These are phyloP conservation scores for Enteromius radiatus DNA, from an alignment of 2,797 vertebrate species.

Conservation along the genomic window DNA sequence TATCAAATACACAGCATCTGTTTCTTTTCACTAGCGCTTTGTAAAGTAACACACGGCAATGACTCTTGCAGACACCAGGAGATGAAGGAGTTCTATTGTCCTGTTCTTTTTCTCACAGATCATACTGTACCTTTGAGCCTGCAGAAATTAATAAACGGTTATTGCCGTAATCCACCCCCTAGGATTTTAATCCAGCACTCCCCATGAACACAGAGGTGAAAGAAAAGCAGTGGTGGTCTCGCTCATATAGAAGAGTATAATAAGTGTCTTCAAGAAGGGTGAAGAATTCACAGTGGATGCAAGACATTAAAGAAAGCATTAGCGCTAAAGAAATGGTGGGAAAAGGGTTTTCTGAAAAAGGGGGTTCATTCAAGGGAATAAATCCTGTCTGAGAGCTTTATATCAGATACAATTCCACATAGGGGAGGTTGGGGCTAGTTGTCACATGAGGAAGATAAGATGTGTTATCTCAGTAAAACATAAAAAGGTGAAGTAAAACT, in stretches of 20 bases:
- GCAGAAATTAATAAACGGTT: slow-evolving; percentile 59
- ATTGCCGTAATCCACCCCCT: slow-evolving; percentile 64
- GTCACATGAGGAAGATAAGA: neutral
- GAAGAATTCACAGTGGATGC: slow-evolving; percentile 52
- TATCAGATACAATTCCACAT: slow-evolving; percentile 3
- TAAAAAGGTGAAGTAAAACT: neutral
- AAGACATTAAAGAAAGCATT: slow-evolving; percentile 52
- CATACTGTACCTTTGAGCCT: slow-evolving; percentile 56
- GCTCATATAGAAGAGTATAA: slow-evolving; percentile 51
- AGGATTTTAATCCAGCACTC: slow-evolving; percentile 57
- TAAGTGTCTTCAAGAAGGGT: slow-evolving; percentile 50
- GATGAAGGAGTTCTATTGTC: slow-evolving; percentile 46
- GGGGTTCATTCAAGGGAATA: slow-evolving; percentile 41
- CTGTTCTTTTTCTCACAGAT: slow-evolving; percentile 44
- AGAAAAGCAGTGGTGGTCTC: slow-evolving; percentile 49
- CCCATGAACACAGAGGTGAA: slow-evolving; percentile 39
- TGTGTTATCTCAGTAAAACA: neutral
- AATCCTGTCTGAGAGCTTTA: slow-evolving; percentile 43
- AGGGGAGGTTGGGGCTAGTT: neutral
- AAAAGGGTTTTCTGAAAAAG: slow-evolving; percentile 34
- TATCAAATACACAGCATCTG: slow-evolving; percentile 48
- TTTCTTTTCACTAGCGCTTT: slow-evolving; percentile 40
- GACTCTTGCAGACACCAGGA: slow-evolving; percentile 42
- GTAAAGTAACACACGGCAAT: slow-evolving; percentile 37
- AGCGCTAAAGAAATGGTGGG: slow-evolving; percentile 33